A percentile compares a stretch with the other conserved stretches of the same genome.
These are phyloP conservation scores for Drosophila grimshawi DNA, from an alignment of 1,140 invertebrate species.

Conservation along the genomic window DNA sequence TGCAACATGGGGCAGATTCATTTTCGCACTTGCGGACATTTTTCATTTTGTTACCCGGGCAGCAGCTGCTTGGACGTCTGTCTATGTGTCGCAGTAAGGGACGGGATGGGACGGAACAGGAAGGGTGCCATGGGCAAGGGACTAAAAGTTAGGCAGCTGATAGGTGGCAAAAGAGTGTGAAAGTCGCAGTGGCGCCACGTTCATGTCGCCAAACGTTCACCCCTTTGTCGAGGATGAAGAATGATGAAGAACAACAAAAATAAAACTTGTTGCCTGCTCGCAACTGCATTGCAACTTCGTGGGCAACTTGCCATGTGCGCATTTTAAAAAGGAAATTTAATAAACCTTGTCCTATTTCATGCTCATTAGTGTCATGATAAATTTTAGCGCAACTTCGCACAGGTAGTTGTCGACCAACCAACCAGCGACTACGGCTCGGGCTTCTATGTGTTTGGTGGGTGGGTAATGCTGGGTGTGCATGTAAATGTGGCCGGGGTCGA, in stretches of 20 bases:
- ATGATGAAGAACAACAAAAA: slow-evolving; percentile 19
- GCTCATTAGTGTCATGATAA: slow-evolving; percentile 82
- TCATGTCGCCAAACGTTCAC: slow-evolving; percentile 43
- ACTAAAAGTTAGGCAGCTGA: slow-evolving; percentile 28
- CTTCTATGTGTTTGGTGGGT: slow-evolving; percentile 24
- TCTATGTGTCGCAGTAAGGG: slow-evolving; percentile 4
- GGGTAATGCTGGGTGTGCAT: slow-evolving; percentile 30
- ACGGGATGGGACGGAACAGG: neutral
- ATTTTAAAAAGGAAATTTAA: slow-evolving; percentile 82
- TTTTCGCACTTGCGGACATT: slow-evolving; percentile 81
- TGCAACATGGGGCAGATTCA: slow-evolving; percentile 82
- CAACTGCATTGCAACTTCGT: slow-evolving; percentile 29
- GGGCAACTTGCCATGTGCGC: slow-evolving; percentile 61
- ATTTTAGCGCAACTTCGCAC: slow-evolving; percentile 52
- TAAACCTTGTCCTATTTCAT: slow-evolving; percentile 80
- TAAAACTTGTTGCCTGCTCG: slow-evolving; percentile 62
- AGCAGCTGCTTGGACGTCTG: slow-evolving; percentile 54
- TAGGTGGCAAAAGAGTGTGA: slow-evolving; percentile 41
- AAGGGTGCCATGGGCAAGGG: neutral
- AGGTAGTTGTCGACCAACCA: slow-evolving; percentile 3
- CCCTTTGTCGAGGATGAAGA: slow-evolving; percentile 30
- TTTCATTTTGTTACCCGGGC: slow-evolving; percentile 69
- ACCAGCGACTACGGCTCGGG: too few relatives aligned
- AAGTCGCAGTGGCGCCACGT: slow-evolving; percentile 62
- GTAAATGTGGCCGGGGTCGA: slow-evolving; percentile 56